Conservation (phyloP, 1,140 invertebrate species). For the Colletes latitarsis region DNA sequence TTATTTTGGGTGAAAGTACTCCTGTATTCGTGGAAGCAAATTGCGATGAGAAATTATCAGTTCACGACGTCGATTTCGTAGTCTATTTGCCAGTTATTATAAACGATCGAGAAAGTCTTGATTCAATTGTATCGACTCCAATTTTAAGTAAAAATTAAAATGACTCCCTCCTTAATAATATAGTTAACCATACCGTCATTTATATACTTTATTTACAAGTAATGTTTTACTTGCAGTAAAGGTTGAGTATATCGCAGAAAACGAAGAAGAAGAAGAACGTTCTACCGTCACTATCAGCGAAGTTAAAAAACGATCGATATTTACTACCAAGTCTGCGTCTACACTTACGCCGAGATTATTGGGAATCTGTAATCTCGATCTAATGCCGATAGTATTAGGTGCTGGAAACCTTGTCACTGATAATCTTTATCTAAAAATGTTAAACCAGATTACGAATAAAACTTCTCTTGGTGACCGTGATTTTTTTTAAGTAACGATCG, state of each 20-base stretch:
- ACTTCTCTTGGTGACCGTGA: too few species aligned
- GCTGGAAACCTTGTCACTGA: not conserved
- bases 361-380: conserved; percentile 68
- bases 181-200: too few species aligned
- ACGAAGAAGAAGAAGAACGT: not conserved
- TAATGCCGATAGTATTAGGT: conserved; percentile 67
- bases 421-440: not conserved
- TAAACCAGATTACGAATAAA: too few species aligned
- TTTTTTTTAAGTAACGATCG: not conserved
- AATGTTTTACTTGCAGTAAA: conserved; percentile 31
- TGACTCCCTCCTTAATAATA: too few species aligned
- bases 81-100: conserved; percentile 29
- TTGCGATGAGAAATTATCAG: conserved; percentile 22
- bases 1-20: conserved; percentile 58
- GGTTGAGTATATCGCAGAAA: not conserved
- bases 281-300: not conserved
- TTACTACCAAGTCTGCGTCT: not conserved
- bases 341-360: conserved; percentile 1
- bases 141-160: conserved; percentile 58
- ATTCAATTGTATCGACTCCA: conserved; percentile 55
- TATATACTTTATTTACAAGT: conserved; percentile 3
- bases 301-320: conserved; percentile 25
- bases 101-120: conserved; percentile 18
- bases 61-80: conserved; percentile 47
- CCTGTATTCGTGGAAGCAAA: conserved; percentile 33